Evolutionary conservation across 2,888 invertebrate genomes (phyloP), one percentile per base, ranked within the genome.

Genomic region (Clepsis dumicolana): DNA sequence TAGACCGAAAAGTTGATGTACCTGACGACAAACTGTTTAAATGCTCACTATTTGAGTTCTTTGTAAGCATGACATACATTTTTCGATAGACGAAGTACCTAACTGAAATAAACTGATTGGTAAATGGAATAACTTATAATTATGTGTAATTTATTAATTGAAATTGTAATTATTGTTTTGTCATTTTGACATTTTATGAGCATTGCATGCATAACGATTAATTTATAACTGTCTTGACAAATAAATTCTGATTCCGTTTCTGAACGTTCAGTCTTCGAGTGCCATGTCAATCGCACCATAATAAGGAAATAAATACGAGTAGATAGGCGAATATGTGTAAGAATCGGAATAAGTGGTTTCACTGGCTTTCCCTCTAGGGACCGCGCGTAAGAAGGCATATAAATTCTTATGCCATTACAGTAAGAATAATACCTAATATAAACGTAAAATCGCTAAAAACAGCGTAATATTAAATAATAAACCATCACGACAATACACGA

Each of bases 271-370:
- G 18, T 29, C 32, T 56, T 21, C 35, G 7, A 10, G 18, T 12
- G 27, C 24, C 14, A 24, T 16, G 44, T 29, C 48, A 50, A 57
- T 57, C 18, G 48, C 7, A 48, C 21, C 24, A 35, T 50, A 65
- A 65, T 59, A 32, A 65, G 48, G 4, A 57, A 44, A 44, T 56
- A 56, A 64, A 64, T 57, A 57, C 54, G n/a, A 64, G 48, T 35
- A 48, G 57, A 48, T 57, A 48, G 14, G 57, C 21, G 48, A 48
- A 21, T 38, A 65, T 50, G 25, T 50, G 50, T 59, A 59, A 50
- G 57, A 57, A 50, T 50, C 57, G 25, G 44, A 25, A 35, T 59
- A 59, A 59, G 57, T 65, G 50, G 50, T 27, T 56, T 21, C 21
- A 48, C 48, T 44, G 48, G 10, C 48, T 48, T 38, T 18, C 32